Percentiles rank a stretch among this genome's conserved stretches.
These are phyloP conservation scores for Somateria mollissima DNA, from an alignment of 2,797 vertebrate genomes.

Conservation along the genomic window DNA sequence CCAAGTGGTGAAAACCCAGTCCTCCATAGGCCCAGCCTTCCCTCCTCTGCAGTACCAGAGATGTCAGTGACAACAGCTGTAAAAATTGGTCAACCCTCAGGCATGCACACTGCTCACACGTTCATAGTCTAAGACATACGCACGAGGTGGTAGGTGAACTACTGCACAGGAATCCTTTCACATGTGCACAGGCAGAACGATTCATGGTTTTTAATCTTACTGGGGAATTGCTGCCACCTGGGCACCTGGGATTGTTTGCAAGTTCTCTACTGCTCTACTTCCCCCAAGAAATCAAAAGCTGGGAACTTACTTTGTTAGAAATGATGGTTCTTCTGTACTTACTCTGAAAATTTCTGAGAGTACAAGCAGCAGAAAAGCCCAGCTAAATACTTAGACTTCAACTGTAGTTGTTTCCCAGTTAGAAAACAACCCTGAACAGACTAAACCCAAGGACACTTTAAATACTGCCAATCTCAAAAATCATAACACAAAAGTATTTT, in stretches of 20 bases:
- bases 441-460: not conserved
- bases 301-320: not conserved
- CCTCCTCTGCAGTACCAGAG: not conserved
- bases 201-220: not conserved
- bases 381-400: not conserved
- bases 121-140: too few species aligned
- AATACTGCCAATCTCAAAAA: not conserved
- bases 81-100: not conserved
- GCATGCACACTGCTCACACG: fast-evolving
- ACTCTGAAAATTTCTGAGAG: not conserved
- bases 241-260: fast-evolving
- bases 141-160: too few species aligned
- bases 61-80: not conserved
- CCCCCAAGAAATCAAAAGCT: not conserved
- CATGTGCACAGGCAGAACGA: fast-evolving
- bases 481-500: not conserved
- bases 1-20: fast-evolving
- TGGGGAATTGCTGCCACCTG: fast-evolving
- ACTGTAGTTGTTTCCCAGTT: not conserved
- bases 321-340: not conserved
- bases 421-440: not conserved
- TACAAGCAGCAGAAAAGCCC: not conserved
- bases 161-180: too few species aligned
- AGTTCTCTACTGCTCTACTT: not conserved
- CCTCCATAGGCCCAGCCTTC: not conserved